Base-by-base conservation (phyloP, 2,113 vertebrate species). In the Albula glossodonta region DNA sequence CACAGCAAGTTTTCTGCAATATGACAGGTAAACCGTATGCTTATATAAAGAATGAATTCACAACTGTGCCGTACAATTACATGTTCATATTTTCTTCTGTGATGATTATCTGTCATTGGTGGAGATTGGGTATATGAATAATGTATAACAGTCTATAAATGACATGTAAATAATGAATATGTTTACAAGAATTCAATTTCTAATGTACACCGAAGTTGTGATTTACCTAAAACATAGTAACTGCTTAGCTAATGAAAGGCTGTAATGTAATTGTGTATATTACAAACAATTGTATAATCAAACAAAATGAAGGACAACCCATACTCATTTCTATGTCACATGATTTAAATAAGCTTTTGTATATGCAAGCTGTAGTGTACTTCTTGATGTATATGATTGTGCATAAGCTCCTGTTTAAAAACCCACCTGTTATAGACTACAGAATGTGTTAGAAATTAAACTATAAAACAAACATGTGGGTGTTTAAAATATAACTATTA, bases 1-100 rank as follows among this genome's bases (percentile, higher is more conserved):
- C 97, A 0, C 97, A 97, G 92, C 94, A 96, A 22, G 93, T 98
- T 3, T 98, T 96, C 93, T 99, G 98, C 94, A 97, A 99, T 92
- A 98, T 99, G 97, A 97, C 97, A 94, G 98, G 98, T 99, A 92
- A 17, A 56, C 19, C 66, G 10, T 10, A 74, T 9, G n/a, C 1
- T n/a, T 31, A 19, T 25, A 2, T 31, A 10, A 4, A 31, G 10
- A n/a, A 25, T 5, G 17, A 2, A 66, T 19, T 19, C 3, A 66
- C 17, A 66, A 66, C 17, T 66, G 17, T 15, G 22, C 4, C 15
- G 5, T 66, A 19, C 60, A 66, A 22, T 19, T 4, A 66, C 60
- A 66, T 22, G 60, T 22, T 2, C 22, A 66, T 22, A 22, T 66
- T 22, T 66, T 19, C 2, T 19, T 60, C 11, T 3, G 56, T 13